phyloP scores from a whole-genome alignment of 2,113 vertebrate species.

The Panthera tigris region DNA sequence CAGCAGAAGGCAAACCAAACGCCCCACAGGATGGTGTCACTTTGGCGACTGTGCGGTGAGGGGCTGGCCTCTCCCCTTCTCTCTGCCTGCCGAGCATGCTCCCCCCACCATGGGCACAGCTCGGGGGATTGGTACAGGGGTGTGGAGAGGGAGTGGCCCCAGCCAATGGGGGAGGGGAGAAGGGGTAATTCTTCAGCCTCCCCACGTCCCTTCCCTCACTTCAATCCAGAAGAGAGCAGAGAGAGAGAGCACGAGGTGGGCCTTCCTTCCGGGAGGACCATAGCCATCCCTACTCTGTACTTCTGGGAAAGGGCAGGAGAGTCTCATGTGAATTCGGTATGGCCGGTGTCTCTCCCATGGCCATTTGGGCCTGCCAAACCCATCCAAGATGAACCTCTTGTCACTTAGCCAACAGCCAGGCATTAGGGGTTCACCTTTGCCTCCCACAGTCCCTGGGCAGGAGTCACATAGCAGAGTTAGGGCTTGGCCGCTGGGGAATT shows the following conservation, averaged over 20 bases:
- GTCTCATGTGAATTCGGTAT: rapidly evolving
- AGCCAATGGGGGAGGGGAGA: no score
- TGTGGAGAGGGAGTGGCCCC: not conserved
- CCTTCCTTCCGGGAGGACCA: not conserved
- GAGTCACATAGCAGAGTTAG: not conserved
- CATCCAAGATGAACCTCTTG: not conserved
- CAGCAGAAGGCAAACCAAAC: not conserved
- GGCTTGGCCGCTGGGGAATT: not conserved
- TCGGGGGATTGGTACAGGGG: not conserved
- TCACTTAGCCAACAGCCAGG: no score
- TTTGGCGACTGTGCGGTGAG: not conserved
- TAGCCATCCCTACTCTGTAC: no score
- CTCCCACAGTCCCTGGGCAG: rapidly evolving
- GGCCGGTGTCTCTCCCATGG: not conserved
- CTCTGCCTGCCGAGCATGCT: not conserved
- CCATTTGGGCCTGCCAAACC: not conserved
- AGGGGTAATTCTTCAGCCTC: rapidly evolving
- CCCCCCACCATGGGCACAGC: not conserved
- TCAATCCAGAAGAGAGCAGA: not conserved
- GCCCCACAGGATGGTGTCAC: rapidly evolving
- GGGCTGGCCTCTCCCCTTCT: rapidly evolving
- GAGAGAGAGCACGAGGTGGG: not conserved
- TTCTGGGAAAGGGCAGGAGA: not conserved
- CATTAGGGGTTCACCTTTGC: not conserved
- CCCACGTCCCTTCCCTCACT: no score